Base-by-base conservation (phyloP, 2,888 invertebrate genomes). In the Elegia similella region DNA sequence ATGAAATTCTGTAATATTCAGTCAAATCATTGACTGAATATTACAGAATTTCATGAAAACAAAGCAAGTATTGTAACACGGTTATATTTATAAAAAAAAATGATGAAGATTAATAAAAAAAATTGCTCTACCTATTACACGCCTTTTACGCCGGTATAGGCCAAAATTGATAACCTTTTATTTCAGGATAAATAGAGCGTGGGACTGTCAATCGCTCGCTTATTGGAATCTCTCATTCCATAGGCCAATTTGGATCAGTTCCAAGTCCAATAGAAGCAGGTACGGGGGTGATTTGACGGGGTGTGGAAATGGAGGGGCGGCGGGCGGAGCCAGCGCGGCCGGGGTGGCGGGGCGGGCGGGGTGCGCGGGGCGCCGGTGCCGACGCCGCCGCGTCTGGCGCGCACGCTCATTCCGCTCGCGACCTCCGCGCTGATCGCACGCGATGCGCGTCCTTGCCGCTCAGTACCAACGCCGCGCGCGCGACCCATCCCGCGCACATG, bases 381-480 rank as follows among this genome's bases (percentile, higher is more conserved):
- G 84, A 75, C 80, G 86, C 81, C 84, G 80, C 77, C 76, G 84
- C 81, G 84, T 80, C 83, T 80, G 82, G 82, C 77, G 69, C 65
- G 69, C 55, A 56, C 56, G 64, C 67, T 73, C 84, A 82, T 67
- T 81, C 81, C 73, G 74, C 68, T 79, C 81, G 84, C 82, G 82
- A 83, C 70, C 75, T 68, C 77, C 75, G 83, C 70, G 76, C 72
- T 67, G 82, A 62, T 72, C 78, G 79, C 81, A 82, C 83, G 84
- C 65, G 63, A 85, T 84, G 85, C 75, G 78, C 76, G 69, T 64
- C 38, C 62, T 56, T 59, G 62, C 66, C 62, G 65, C 66, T 57
- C 67, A 66, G 73, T 72, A 69, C 66, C 66, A 69, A 69, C 75
- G 72, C 72, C 68, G 76, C 72, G 70, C 75, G 76, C 77, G 77